Evolutionary conservation across 1,140 invertebrate genomes (phyloP).

Genomic region (Cydia amplana): DNA sequence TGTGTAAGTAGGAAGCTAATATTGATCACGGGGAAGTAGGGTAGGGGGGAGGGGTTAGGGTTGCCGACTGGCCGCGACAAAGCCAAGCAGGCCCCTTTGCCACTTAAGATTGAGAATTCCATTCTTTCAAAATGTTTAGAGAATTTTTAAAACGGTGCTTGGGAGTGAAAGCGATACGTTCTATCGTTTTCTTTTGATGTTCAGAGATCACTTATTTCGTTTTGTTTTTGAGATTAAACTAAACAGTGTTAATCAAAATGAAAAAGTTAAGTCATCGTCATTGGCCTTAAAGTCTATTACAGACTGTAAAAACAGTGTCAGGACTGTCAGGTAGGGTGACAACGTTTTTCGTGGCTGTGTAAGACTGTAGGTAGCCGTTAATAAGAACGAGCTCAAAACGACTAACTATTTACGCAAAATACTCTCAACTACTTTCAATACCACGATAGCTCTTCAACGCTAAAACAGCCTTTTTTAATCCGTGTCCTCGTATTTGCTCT

Average conservation of each 20-base stretch:
- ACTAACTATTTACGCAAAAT: no score
- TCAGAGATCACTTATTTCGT: background rate
- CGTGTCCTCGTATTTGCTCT: no score
- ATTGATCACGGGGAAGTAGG: constrained; percentile 61
- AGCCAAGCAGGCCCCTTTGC: background rate
- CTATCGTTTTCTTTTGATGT: background rate
- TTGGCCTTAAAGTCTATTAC: no score
- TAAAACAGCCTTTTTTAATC: no score
- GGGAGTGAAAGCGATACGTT: background rate
- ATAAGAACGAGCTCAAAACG: no score
- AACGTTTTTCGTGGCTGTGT: no score
- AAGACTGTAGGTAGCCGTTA: no score
- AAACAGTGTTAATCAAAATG: background rate
- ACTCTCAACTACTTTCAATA: no score
- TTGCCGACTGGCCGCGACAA: constrained; percentile 33
- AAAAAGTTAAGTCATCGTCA: no score
- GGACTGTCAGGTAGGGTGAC: no score
- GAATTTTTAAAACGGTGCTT: background rate
- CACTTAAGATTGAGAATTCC: constrained; percentile 16
- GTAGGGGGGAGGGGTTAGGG: constrained; percentile 38
- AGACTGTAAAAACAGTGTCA: no score
- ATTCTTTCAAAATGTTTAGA: constrained; percentile 5
- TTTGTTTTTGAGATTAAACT: background rate
- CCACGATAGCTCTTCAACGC: no score
- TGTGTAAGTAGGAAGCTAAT: constrained; percentile 62